A percentile compares a stretch with the other conserved stretches of the same genome.
Evolutionary conservation across 2,113 vertebrate species (phyloP).

Genomic region (Sterna hirundo): DNA sequence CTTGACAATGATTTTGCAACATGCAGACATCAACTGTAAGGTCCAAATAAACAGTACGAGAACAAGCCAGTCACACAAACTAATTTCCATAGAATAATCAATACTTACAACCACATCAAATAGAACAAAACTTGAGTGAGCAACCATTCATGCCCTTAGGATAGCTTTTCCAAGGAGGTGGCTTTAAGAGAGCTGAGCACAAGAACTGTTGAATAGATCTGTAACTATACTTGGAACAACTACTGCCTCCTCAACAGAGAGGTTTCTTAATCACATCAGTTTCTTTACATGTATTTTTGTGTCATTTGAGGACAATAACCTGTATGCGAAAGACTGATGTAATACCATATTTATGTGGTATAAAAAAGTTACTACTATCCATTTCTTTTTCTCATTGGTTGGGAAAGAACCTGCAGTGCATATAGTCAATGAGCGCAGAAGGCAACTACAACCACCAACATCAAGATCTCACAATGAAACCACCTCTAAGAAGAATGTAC

Average conservation of each 20-base stretch:
- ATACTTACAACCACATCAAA: constrained; percentile 43
- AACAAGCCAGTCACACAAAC: background rate
- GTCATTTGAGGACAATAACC: background rate
- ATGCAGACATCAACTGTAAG: background rate
- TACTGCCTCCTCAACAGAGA: background rate
- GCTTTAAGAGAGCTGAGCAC: background rate
- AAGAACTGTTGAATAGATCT: background rate
- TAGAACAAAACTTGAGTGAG: background rate
- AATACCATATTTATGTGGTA: background rate
- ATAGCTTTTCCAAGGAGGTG: background rate
- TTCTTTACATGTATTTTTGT: background rate
- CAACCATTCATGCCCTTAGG: constrained; percentile 12
- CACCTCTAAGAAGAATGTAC: background rate
- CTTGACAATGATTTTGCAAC: background rate
- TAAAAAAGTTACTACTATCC: background rate
- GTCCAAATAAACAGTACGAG: background rate
- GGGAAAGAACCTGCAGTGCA: background rate
- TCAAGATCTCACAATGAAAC: background rate
- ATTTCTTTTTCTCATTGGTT: background rate
- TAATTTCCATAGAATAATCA: background rate
- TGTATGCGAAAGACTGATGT: background rate
- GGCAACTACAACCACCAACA: background rate
- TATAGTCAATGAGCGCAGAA: background rate
- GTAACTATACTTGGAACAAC: background rate
- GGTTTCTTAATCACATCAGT: background rate